phyloP scores from a whole-genome alignment of 2,797 vertebrate genomes.

The Morus bassanus region DNA sequence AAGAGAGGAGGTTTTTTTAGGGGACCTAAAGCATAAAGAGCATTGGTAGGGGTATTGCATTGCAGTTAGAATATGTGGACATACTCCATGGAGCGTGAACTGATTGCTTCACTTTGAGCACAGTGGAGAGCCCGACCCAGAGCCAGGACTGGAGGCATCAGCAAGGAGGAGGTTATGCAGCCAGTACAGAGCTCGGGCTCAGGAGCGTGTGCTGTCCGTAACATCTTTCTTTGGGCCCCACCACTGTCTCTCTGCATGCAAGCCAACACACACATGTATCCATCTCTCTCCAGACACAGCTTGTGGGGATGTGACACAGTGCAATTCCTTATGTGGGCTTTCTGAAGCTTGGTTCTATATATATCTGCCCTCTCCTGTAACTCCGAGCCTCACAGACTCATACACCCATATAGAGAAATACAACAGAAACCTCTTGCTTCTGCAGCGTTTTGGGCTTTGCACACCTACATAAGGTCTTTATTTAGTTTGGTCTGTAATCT shows the following conservation, averaged over 20 bases:
- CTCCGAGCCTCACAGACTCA: not conserved
- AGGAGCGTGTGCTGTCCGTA: not conserved
- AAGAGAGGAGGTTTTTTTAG: not conserved
- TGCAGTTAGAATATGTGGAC: not conserved
- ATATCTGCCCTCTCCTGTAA: not conserved
- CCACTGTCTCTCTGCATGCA: not conserved
- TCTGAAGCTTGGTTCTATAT: not conserved
- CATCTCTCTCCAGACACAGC: not conserved
- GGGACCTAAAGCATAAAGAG: not conserved
- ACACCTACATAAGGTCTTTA: not conserved
- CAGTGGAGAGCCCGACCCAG: not conserved
- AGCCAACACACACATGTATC: not conserved
- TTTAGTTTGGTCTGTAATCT: constrained; percentile 28
- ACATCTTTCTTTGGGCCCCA: not conserved
- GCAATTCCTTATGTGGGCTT: not conserved
- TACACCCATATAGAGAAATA: not conserved
- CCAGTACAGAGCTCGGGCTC: not conserved
- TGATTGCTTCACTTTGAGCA: not conserved
- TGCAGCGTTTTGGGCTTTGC: not conserved
- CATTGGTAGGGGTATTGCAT: not conserved
- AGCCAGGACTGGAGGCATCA: not conserved
- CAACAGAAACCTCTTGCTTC: not conserved
- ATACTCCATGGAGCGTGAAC: not conserved
- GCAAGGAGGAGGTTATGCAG: not conserved
- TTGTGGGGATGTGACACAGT: not conserved